Evolutionary conservation across 2,888 invertebrate species (phyloP).

Genomic region (Lycia hirtaria): DNA sequence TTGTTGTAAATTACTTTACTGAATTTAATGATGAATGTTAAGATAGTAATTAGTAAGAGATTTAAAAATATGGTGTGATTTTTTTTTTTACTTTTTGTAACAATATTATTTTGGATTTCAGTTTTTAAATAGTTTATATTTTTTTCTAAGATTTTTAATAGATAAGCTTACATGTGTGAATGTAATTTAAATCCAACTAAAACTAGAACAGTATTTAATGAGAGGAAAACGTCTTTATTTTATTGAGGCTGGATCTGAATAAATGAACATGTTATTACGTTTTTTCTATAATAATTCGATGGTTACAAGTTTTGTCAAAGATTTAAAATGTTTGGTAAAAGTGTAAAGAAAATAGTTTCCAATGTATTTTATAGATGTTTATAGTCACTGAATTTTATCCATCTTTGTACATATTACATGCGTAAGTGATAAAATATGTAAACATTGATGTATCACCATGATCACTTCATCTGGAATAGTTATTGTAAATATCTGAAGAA

Average conservation of each 20-base stretch:
- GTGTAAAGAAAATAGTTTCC: slow-evolving; percentile 57
- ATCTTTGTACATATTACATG: slow-evolving; percentile 56
- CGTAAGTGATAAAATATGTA: slow-evolving; percentile 48
- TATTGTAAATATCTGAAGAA: slow-evolving; percentile 73
- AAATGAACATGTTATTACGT: slow-evolving; percentile 47
- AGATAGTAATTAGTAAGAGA: slow-evolving; percentile 60
- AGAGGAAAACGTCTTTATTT: slow-evolving; percentile 69
- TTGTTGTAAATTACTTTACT: slow-evolving; percentile 82
- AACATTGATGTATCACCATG: slow-evolving; percentile 63
- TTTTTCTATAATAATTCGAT: slow-evolving; percentile 39
- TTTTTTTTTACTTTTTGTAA: slow-evolving; percentile 67
- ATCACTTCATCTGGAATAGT: slow-evolving; percentile 54
- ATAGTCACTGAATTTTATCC: slow-evolving; percentile 57
- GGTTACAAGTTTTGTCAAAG: slow-evolving; percentile 37
- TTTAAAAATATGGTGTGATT: slow-evolving; percentile 68
- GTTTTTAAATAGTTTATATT: slow-evolving; percentile 53
- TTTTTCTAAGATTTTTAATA: slow-evolving; percentile 38
- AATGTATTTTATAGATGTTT: slow-evolving; percentile 68
- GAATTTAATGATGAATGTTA: slow-evolving; percentile 74
- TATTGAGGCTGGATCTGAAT: slow-evolving; percentile 70
- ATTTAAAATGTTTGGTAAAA: slow-evolving; percentile 47
- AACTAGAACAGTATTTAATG: slow-evolving; percentile 66
- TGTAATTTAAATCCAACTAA: slow-evolving; percentile 53
- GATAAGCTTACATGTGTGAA: slow-evolving; percentile 61
- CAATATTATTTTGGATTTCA: slow-evolving; percentile 58